These are phyloP conservation scores for Calephelis perditalis DNA, from an alignment of 2,888 invertebrate species.

Conservation along the genomic window DNA sequence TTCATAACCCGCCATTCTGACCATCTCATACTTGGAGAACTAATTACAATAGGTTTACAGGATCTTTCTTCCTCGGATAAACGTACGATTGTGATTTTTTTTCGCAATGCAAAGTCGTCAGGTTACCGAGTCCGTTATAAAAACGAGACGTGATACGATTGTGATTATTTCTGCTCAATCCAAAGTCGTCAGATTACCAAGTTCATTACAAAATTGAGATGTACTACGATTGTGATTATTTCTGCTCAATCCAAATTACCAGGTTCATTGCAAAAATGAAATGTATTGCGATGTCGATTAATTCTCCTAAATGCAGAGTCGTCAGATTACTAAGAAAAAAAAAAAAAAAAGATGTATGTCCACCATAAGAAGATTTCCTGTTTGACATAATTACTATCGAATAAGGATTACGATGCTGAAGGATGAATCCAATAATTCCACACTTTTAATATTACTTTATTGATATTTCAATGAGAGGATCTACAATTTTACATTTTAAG, in stretches of 20 bases:
- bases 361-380: not conserved
- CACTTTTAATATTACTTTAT: constrained; percentile 17
- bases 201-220: no score
- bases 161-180: not conserved
- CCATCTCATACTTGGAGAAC: not conserved
- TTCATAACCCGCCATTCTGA: not conserved
- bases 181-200: not conserved
- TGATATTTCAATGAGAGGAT: constrained; percentile 13
- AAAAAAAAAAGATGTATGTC: not conserved
- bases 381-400: no score
- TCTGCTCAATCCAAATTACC: not conserved
- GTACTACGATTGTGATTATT: not conserved
- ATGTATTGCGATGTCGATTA: no score
- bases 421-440: constrained; percentile 15
- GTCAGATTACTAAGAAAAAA: no score
- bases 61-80: not conserved
- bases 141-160: not conserved
- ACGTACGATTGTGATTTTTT: not conserved
- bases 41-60: not conserved
- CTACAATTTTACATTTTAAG: constrained; percentile 1
- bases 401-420: not conserved
- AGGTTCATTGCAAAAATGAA: no score
- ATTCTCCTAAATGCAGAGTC: no score
- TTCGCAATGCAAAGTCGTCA: not conserved
- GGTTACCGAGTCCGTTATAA: not conserved